Percentiles rank a stretch among this genome's conserved stretches.
These are phyloP conservation scores for Dufourea novaeangliae DNA, from an alignment of 1,140 invertebrate genomes.

Conservation along the genomic window DNA sequence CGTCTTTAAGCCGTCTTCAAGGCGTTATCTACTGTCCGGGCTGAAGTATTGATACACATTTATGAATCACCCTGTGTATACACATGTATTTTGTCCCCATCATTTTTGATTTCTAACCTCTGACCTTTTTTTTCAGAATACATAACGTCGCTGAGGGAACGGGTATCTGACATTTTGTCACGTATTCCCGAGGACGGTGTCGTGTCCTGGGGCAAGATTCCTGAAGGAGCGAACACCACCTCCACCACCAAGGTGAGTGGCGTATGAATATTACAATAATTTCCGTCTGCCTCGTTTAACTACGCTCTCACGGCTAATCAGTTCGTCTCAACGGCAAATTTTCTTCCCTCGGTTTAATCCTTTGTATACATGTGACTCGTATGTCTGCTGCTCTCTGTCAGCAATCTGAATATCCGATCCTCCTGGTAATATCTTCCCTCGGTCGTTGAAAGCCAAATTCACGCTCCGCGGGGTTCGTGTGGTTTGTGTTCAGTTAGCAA, in stretches of 20 bases:
- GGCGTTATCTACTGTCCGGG: too few relatives aligned
- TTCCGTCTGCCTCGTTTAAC: constrained; percentile 3
- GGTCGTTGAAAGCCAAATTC: neutral
- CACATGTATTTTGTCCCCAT: too few relatives aligned
- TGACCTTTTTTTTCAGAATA: constrained; percentile 74
- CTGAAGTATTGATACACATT: too few relatives aligned
- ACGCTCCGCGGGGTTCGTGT: too few relatives aligned
- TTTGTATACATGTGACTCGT: neutral
- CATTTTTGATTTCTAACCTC: constrained; percentile 15
- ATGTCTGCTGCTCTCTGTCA: neutral
- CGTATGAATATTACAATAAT: constrained; percentile 14
- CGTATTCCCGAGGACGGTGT: constrained; percentile 58
- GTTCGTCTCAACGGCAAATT: neutral
- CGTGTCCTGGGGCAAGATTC: constrained; percentile 66
- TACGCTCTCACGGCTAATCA: neutral
- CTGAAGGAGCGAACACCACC: constrained; percentile 82
- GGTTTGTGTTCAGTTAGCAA: too few relatives aligned
- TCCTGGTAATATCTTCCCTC: neutral
- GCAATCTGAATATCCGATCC: neutral
- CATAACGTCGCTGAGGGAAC: constrained; percentile 77
- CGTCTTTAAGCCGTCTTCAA: too few relatives aligned
- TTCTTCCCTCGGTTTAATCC: neutral
- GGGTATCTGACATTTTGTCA: constrained; percentile 62
- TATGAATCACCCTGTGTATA: too few relatives aligned
- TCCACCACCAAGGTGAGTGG: constrained; percentile 82